Evolutionary conservation across 2,888 invertebrate species (phyloP), one percentile per base, ranked within the genome.

Genomic region (Heliconius charithonia): DNA sequence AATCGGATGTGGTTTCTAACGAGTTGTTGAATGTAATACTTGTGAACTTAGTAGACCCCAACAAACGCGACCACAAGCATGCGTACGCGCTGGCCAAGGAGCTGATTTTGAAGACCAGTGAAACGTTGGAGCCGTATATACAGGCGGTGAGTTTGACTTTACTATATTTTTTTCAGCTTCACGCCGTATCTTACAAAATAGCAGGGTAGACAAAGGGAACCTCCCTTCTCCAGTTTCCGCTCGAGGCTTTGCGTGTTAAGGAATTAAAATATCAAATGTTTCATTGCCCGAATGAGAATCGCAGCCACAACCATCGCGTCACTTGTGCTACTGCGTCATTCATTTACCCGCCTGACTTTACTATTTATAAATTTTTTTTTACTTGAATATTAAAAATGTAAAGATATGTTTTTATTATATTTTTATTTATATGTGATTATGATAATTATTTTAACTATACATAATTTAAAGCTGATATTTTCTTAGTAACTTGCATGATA

Each of bases 1-100:
- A 99, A 93, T 98, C 98, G 12, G 99, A 99, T 90, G 97, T 98
- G 85, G 98, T 99, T 73, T 98, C 99, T 84, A 98, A 98, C 89
- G 98, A 99, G 91, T 96, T 99, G 16, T 95, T 99, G 79, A 98
- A 99, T 92, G 98, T 98, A 82, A 98, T 99, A 86, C 96, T 99
- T 77, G 96, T 97, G 86, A 99, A 99, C 91, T 97, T 99, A 86
- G 98, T 99, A 81, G 99, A 99, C 89, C 99, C 99, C 2, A 96
- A 97, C 86, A 98, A 99, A 94, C 96, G 98, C 0, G 97, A 98
- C 83, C 97, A 97, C 84, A 98, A 98, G 90, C 97, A 98, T 88
- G 98, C 99, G 0, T 98, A 98, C 91, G 95, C 97, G 79, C 96
- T 99, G 77, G 99, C 99, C 65, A 98, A 98, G 89, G 99, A 99